Conservation (phyloP, 2,797 vertebrate genomes). For the Sebastolobus alascanus region DNA sequence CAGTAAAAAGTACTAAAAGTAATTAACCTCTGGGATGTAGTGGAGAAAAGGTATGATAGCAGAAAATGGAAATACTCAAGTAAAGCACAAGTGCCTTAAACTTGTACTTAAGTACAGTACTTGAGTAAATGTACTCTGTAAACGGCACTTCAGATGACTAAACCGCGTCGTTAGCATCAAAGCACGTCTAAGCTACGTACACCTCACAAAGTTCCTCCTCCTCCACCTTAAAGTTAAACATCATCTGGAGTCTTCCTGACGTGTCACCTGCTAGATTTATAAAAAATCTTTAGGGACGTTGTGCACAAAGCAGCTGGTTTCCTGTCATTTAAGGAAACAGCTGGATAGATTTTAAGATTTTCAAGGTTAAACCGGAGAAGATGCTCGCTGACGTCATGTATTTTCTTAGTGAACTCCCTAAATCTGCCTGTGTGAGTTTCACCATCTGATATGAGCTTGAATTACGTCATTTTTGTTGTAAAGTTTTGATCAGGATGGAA, state of each 20-base stretch:
- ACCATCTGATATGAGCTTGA: not conserved
- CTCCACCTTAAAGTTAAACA: not conserved
- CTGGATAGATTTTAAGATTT: slow-evolving; percentile 19
- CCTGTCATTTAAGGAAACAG: slow-evolving; percentile 7
- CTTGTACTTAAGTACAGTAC: not conserved
- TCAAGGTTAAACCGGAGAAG: not conserved
- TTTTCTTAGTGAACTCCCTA: not conserved
- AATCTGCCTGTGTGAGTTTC: not conserved
- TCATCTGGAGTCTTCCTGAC: not conserved
- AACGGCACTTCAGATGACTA: not conserved
- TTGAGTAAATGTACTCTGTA: not conserved
- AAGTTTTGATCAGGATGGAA: not conserved
- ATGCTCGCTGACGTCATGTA: not conserved
- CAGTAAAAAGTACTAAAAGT: too few species aligned
- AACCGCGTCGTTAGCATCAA: not conserved
- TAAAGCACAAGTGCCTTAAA: not conserved
- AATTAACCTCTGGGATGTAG: too few species aligned
- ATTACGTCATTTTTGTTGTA: not conserved
- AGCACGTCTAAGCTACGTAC: not conserved
- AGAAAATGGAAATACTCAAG: too few species aligned
- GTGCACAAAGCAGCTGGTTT: slow-evolving; percentile 25
- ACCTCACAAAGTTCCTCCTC: not conserved
- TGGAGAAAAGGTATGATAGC: too few species aligned
- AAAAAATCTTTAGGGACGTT: not conserved
- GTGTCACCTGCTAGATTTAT: not conserved